These are phyloP conservation scores for Drosophila neotestacea DNA, from an alignment of 2,888 invertebrate species.

Conservation along the genomic window DNA sequence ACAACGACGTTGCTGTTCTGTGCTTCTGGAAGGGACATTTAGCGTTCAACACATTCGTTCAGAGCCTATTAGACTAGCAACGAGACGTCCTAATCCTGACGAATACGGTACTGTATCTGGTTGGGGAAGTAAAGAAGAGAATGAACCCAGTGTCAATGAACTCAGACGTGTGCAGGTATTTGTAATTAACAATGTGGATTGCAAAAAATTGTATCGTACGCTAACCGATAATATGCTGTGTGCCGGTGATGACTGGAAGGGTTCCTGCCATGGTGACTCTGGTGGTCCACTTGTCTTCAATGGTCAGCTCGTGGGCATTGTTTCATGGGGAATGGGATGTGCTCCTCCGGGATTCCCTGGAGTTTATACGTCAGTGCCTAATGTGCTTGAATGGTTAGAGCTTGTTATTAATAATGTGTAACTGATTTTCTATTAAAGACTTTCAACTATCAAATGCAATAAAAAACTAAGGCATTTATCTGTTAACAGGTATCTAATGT, in stretches of 20 bases:
- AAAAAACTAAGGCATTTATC: neutral
- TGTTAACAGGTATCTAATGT: too few relatives aligned
- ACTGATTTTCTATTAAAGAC: constrained; percentile 51
- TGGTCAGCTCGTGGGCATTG: constrained; percentile 73
- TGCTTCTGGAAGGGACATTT: constrained; percentile 86
- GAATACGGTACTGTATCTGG: constrained; percentile 70
- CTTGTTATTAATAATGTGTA: constrained; percentile 2
- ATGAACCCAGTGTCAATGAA: constrained; percentile 40
- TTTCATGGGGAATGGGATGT: constrained; percentile 82
- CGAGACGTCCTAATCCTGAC: constrained; percentile 76
- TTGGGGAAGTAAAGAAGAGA: constrained; percentile 74
- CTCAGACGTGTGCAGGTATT: constrained; percentile 73
- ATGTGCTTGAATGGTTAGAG: constrained; percentile 63
- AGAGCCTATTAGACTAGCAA: constrained; percentile 87
- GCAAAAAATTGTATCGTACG: constrained; percentile 61
- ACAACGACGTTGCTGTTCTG: constrained; percentile 88
- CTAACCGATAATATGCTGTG: constrained; percentile 80
- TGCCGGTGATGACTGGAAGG: constrained; percentile 77
- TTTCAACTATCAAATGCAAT: constrained; percentile 3
- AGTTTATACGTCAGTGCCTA: constrained; percentile 75
- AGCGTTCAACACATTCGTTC: constrained; percentile 82
- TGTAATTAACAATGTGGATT: constrained; percentile 62
- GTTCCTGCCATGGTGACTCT: constrained; percentile 83
- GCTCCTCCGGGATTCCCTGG: constrained; percentile 71
- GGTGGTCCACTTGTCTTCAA: constrained; percentile 78